Conservation (phyloP, 2,888 invertebrate genomes). For the Tachina lurida region DNA sequence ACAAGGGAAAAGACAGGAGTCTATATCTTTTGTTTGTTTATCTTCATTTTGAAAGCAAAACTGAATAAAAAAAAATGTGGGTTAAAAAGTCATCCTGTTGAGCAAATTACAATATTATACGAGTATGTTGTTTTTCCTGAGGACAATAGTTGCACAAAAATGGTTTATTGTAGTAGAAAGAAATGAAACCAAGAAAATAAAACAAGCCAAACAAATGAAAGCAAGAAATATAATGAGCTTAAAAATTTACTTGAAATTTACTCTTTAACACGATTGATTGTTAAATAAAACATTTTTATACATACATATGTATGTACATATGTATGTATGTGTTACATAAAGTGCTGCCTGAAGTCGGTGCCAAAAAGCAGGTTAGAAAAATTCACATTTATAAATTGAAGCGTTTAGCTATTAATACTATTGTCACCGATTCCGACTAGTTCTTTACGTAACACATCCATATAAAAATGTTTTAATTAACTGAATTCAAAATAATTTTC, state of each 20-base stretch:
- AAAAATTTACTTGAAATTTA: conserved; percentile 25
- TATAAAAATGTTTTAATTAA: neutral
- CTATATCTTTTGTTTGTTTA: conserved; percentile 58
- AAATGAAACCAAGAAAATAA: conserved; percentile 26
- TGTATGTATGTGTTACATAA: neutral
- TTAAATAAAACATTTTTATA: neutral
- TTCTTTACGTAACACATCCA: neutral
- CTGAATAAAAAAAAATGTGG: conserved; percentile 57
- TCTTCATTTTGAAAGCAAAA: conserved; percentile 57
- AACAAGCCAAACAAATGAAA: conserved; percentile 28
- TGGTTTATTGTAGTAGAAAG: conserved; percentile 54
- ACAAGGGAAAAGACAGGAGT: conserved; percentile 57
- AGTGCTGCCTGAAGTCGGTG: too few species aligned
- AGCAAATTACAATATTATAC: conserved; percentile 69
- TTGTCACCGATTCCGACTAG: too few species aligned
- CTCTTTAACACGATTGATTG: conserved; percentile 29
- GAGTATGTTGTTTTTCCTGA: conserved; percentile 57
- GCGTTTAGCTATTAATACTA: too few species aligned
- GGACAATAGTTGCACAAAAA: conserved; percentile 65
- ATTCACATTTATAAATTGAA: too few species aligned
- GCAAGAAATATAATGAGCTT: conserved; percentile 56
- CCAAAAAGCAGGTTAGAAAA: too few species aligned
- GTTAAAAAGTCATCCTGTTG: conserved; percentile 68
- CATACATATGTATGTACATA: neutral
- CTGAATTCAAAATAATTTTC: too few species aligned